Percentiles rank a stretch among this genome's conserved stretches.
phyloP scores from a whole-genome alignment of 2,797 vertebrate genomes.

The Melanotaenia trifasciata region DNA sequence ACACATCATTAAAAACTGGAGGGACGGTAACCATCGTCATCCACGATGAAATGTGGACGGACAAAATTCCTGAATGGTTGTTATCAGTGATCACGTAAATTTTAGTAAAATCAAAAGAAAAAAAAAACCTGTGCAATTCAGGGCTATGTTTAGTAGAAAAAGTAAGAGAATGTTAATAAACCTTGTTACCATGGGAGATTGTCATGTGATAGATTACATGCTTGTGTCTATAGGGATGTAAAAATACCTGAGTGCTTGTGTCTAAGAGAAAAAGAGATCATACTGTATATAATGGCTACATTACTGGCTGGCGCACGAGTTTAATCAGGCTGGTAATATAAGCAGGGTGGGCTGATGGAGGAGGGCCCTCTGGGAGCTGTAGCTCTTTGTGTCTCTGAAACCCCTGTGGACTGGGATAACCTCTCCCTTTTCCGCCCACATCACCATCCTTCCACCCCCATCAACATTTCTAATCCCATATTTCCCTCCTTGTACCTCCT shows the following conservation, averaged over 20 bases:
- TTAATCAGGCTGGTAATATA: constrained; percentile 75
- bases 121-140: no score
- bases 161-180: constrained; percentile 53
- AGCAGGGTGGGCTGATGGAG: constrained; percentile 69
- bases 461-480: constrained; percentile 10
- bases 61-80: no score
- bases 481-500: not conserved
- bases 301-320: constrained; percentile 58
- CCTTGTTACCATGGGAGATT: constrained; percentile 67
- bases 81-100: no score
- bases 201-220: constrained; percentile 62
- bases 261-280: constrained; percentile 20
- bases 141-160: constrained; percentile 6
- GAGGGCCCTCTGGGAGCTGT: constrained; percentile 62
- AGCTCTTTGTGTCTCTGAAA: constrained; percentile 73
- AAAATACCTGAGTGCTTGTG: constrained; percentile 53
- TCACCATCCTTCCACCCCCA: constrained; percentile 13
- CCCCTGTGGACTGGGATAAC: constrained; percentile 47
- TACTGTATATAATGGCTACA: constrained; percentile 58
- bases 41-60: no score
- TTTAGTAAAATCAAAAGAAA: no score
- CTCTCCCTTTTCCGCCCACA: constrained; percentile 42
- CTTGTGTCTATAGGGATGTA: constrained; percentile 53
- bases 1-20: no score
- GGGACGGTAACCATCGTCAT: no score